Conservation (phyloP, 2,797 vertebrate genomes). For the Discoglossus pictus region DNA sequence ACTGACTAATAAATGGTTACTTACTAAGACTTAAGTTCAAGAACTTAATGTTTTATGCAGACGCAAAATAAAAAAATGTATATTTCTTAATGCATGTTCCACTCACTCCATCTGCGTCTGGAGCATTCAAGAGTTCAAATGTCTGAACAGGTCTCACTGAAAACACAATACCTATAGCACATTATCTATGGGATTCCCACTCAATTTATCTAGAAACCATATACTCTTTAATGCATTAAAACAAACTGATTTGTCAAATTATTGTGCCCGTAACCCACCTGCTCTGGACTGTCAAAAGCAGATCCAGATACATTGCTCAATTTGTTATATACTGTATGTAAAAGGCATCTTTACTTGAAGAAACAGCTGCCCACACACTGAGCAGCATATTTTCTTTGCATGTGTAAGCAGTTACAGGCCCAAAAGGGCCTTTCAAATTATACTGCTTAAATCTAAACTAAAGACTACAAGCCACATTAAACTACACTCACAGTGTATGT, state of each 20-base stretch:
- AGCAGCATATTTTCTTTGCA: constrained; percentile 9
- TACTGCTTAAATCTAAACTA: too few relatives aligned
- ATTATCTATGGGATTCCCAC: constrained; percentile 14
- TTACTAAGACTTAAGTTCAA: too few relatives aligned
- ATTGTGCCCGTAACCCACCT: constrained; percentile 30
- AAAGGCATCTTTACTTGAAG: constrained; percentile 13
- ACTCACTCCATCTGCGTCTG: background rate
- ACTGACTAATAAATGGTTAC: too few relatives aligned
- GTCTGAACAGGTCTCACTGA: background rate
- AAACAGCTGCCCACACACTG: constrained; percentile 31
- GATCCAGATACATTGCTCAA: constrained; percentile 9
- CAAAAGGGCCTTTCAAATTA: too few relatives aligned
- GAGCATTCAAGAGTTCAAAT: constrained; percentile 22
- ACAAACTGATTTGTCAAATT: constrained; percentile 6
- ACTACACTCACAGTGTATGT: too few relatives aligned
- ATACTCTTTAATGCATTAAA: constrained; percentile 4
- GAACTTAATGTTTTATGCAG: constrained; percentile 4
- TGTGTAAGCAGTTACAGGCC: too few relatives aligned
- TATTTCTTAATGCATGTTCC: constrained; percentile 2
- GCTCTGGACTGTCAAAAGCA: constrained; percentile 14
- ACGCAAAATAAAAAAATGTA: constrained; percentile 2
- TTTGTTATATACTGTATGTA: constrained; percentile 27
- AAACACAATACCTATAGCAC: background rate
- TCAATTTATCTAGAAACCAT: constrained; percentile 21
- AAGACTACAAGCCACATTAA: too few relatives aligned